Conservation (phyloP, 2,113 vertebrate species). For the Proterorhinus semilunaris region DNA sequence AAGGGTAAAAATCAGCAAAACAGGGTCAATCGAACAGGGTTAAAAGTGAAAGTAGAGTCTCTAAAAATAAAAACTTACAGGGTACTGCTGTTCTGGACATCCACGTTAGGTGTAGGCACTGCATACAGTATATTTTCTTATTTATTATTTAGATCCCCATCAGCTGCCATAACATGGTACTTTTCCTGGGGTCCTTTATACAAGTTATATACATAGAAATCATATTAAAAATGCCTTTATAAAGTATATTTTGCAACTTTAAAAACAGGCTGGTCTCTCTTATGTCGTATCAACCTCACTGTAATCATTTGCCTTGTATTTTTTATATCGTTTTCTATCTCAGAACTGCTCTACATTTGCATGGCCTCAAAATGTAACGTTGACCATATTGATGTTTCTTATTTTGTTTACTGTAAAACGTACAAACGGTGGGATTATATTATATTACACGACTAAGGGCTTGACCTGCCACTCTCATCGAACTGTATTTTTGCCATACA, state of each 20-base stretch:
- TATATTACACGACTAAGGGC: conserved; percentile 41
- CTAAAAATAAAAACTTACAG: neutral
- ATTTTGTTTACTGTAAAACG: conserved; percentile 7
- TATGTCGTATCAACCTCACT: neutral
- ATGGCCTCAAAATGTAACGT: conserved; percentile 26
- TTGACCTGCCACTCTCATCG: conserved; percentile 35
- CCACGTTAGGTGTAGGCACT: conserved; percentile 20
- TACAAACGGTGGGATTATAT: conserved; percentile 11
- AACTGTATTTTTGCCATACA: conserved; percentile 35
- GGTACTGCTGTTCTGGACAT: neutral
- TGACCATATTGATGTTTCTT: conserved; percentile 2
- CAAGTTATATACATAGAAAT: conserved; percentile 40
- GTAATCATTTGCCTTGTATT: conserved; percentile 8
- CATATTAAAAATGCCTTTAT: conserved; percentile 51
- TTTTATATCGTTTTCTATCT: neutral
- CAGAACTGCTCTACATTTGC: conserved; percentile 1
- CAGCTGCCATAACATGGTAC: no score
- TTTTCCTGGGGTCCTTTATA: no score
- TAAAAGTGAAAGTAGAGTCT: neutral
- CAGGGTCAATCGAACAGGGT: neutral
- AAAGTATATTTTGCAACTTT: conserved; percentile 54
- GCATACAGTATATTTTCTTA: conserved; percentile 33
- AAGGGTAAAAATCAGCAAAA: neutral
- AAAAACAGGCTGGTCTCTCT: conserved; percentile 45
- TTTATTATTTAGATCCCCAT: no score